These are phyloP conservation scores for Huso huso DNA, from an alignment of 2,797 vertebrate species.

Conservation along the genomic window DNA sequence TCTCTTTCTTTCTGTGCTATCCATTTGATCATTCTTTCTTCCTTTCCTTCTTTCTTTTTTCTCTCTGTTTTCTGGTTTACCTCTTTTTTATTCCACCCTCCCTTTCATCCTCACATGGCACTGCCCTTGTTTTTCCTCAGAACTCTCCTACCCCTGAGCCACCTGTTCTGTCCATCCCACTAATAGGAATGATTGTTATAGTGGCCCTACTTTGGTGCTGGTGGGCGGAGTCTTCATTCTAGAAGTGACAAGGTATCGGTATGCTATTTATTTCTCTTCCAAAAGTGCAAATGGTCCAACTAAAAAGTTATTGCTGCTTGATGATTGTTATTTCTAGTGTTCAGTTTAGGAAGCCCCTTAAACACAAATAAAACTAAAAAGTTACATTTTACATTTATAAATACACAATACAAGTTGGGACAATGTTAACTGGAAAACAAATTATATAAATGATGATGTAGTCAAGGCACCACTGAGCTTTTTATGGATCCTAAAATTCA, in stretches of 20 bases:
- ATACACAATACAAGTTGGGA: no score
- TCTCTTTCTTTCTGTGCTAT: slow-evolving; percentile 29
- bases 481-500: no score
- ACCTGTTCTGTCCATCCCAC: slow-evolving; percentile 76
- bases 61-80: slow-evolving; percentile 26
- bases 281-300: slow-evolving; percentile 11
- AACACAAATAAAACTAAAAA: no score
- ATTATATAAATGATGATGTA: no score
- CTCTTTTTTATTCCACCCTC: slow-evolving; percentile 31
- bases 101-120: slow-evolving; percentile 39
- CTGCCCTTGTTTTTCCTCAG: slow-evolving; percentile 58
- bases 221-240: slow-evolving; percentile 83
- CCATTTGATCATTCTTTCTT: slow-evolving; percentile 28
- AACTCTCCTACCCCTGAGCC: slow-evolving; percentile 62
- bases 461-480: no score
- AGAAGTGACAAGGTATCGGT: slow-evolving; percentile 77
- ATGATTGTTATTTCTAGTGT: no score
- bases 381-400: no score
- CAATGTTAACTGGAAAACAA: no score
- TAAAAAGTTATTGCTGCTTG: not conserved
- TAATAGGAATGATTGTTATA: slow-evolving; percentile 85
- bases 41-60: slow-evolving; percentile 31
- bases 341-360: no score
- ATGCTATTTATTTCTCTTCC: slow-evolving; percentile 46
- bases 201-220: slow-evolving; percentile 86